phyloP scores from a whole-genome alignment of 23 tunicate genomes.

The Corella eumyota region DNA sequence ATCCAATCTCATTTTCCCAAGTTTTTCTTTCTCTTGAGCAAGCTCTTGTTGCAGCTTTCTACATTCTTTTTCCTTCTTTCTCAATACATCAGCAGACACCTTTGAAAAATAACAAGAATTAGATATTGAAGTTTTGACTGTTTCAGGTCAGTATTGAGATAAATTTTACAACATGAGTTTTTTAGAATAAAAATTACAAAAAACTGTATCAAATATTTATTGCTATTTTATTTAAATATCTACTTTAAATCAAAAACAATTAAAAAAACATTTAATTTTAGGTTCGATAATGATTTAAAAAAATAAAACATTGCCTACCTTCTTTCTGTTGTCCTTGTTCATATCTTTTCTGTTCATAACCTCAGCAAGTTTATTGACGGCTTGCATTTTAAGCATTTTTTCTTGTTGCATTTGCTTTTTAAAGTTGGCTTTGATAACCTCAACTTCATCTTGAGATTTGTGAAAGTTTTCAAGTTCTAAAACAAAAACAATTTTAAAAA shows the following conservation, averaged over 20 bases:
- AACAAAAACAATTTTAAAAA: neutral
- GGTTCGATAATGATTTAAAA: neutral
- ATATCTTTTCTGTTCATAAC: conserved; percentile 82
- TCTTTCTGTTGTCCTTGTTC: conserved; percentile 46
- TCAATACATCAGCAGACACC: conserved; percentile 70
- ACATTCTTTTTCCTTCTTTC: conserved; percentile 89
- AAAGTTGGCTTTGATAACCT: conserved; percentile 15
- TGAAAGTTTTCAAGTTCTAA: conserved; percentile 31
- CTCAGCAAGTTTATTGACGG: conserved; percentile 94
- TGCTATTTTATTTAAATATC: too few relatives aligned
- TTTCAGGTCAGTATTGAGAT: too few relatives aligned
- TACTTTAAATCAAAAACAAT: too few relatives aligned
- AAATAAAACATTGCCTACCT: conserved; percentile 5
- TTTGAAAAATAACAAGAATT: neutral
- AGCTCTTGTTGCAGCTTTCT: conserved; percentile 75
- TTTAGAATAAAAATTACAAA: too few relatives aligned
- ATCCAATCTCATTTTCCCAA: conserved; percentile 17
- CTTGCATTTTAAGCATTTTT: conserved; percentile 80
- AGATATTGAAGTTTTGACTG: neutral
- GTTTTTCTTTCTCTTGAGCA: conserved; percentile 78
- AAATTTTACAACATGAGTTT: too few relatives aligned
- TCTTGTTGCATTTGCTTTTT: conserved; percentile 65
- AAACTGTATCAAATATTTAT: too few relatives aligned
- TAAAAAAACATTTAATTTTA: neutral
- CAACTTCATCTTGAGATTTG: conserved; percentile 22